Conservation (phyloP, 2,113 vertebrate species). For the Cromileptes altivelis region DNA sequence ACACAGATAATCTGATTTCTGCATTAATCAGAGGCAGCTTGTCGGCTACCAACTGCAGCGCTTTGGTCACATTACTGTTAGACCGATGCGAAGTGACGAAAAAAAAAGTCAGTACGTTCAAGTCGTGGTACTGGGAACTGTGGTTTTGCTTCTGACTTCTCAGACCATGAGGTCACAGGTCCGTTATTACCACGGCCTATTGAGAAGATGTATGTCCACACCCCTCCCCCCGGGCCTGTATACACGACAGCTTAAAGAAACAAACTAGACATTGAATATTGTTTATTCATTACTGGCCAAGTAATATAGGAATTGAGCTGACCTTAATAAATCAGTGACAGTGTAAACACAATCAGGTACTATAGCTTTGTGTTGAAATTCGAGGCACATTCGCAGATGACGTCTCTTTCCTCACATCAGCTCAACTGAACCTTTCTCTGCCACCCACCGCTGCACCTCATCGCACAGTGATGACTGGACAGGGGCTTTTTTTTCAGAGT, state of each 20-base stretch:
- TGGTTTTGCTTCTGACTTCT: constrained; percentile 57
- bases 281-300: constrained; percentile 75
- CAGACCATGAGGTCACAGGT: constrained; percentile 75
- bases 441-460: constrained; percentile 63
- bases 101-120: background rate
- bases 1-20: constrained; percentile 4
- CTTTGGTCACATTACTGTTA: constrained; percentile 3
- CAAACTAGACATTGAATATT: constrained; percentile 76
- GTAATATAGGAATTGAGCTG: constrained; percentile 62
- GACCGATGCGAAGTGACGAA: background rate
- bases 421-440: constrained; percentile 43
- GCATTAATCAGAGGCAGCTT: constrained; percentile 12
- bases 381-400: constrained; percentile 65
- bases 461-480: constrained; percentile 35
- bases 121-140: constrained; percentile 26
- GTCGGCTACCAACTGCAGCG: background rate
- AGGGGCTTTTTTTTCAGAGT: background rate
- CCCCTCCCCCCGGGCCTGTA: constrained; percentile 61
- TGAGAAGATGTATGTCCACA: constrained; percentile 73
- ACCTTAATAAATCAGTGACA: constrained; percentile 79
- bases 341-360: constrained; percentile 82
- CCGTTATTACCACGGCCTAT: constrained; percentile 65
- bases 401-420: constrained; percentile 71
- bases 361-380: constrained; percentile 75
- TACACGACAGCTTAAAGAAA: constrained; percentile 79